Base-by-base conservation (phyloP, 2,888 invertebrate genomes). In the Drosophila mayaguana region DNA sequence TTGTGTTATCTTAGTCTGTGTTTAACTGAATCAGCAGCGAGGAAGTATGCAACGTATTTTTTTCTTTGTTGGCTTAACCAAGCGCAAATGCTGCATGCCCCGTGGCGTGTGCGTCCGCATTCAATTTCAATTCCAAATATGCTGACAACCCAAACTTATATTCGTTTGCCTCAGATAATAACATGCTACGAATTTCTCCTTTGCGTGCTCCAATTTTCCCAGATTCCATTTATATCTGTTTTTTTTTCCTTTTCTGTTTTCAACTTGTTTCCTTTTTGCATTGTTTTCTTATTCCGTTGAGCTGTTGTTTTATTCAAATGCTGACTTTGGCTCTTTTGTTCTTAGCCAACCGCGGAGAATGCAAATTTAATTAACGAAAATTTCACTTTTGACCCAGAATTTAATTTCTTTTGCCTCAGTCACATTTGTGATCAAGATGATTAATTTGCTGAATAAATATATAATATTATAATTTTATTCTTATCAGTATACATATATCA, bases 81-180 rank as follows among this genome's bases (percentile, higher is more conserved):
- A 72, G 57, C 59, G 54, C 67, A 63, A 72, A 53, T 59, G 54
- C 61, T 71, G 74, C 69, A 66, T 61, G 67, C 42, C 63, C 56
- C 68, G 57, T 63, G 66, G 78, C 56, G 70, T 32, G 42, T 67
- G 56, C 50, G 64, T 36, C n/a, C 64, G 50, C 67, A 63, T 79
- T 75, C 77, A 70, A 77, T 81, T 79, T 68, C 79, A 72, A 79
- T 84, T 79, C 20, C 63, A 64, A 87, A 79, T 87, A 57, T 79
- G 83, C 83, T 87, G 83, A 83, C 77, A 84, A 59, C 54, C 43
- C 62, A 68, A 72, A 71, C 67, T 67, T 70, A 68, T 56, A 56
- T 63, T 43, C 50, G 28, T 53, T 69, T 61, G 43, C 59, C 50
- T 68, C 57, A 45, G 48, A 61, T 56, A 69, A 69, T 62, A 72